These are phyloP conservation scores for Vidua chalybeata DNA, from an alignment of 2,113 vertebrate species.

Conservation along the genomic window DNA sequence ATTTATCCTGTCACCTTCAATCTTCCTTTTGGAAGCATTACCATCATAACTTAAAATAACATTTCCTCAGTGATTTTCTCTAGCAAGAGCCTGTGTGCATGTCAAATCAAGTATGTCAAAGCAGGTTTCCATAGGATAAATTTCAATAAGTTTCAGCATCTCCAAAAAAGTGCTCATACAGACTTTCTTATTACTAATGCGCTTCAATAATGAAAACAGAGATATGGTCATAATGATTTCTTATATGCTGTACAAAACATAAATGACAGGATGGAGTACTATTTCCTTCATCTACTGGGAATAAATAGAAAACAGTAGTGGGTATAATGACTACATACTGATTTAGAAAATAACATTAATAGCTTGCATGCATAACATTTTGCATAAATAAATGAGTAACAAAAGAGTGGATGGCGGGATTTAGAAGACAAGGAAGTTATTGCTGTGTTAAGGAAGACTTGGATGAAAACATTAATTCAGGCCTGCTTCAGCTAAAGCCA, in stretches of 20 bases:
- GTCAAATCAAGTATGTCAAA: conserved; percentile 72
- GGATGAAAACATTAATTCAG: not conserved
- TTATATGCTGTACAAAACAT: conserved; percentile 55
- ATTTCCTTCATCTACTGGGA: not conserved
- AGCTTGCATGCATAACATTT: not conserved
- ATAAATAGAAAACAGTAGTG: conserved; percentile 13
- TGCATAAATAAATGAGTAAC: not conserved
- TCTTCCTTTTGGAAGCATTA: conserved; percentile 39
- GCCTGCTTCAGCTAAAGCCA: not conserved
- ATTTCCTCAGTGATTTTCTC: conserved; percentile 62
- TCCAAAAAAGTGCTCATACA: conserved; percentile 41
- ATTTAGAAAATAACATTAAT: conserved; percentile 12
- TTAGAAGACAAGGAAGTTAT: not conserved
- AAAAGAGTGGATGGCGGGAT: not conserved
- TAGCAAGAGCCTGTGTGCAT: conserved; percentile 32
- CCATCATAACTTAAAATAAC: conserved; percentile 63
- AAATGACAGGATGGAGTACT: conserved; percentile 17
- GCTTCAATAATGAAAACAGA: conserved; percentile 66
- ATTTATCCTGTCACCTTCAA: conserved; percentile 44
- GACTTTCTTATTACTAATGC: conserved; percentile 64
- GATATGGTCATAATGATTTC: conserved; percentile 57
- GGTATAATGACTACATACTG: not conserved
- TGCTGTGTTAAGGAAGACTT: not conserved
- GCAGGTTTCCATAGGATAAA: conserved; percentile 69
- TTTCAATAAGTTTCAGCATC: conserved; percentile 61